Base-by-base conservation (phyloP, 2,888 invertebrate genomes). In the Xestia xanthographa region DNA sequence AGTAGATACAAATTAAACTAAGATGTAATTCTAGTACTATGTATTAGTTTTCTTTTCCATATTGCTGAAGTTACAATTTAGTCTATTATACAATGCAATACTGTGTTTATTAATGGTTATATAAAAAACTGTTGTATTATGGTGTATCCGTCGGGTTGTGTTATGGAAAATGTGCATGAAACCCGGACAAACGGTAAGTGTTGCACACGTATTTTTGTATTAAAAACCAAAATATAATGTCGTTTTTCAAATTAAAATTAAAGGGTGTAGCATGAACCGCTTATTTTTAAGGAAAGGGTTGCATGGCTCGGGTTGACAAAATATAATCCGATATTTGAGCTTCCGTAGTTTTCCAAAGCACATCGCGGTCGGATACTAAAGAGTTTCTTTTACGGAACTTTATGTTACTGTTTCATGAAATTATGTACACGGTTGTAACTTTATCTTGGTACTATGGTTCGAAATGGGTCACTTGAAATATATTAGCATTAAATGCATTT, bases 91-190 rank as follows among this genome's bases (percentile, higher is more conserved):
- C 73, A 90, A 91, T 90, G 89, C 86, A 91, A 92, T 90, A 91
- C 79, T 92, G 91, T 94, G 92, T 94, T 93, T 90, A 92, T 92
- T 92, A 89, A 91, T 92, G 91, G 90, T 90, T 88, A 90, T 87
- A 88, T 87, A 86, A 82, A 85, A 90, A 88, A 89, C 83, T 92
- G 89, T 92, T 93, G 91, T 94, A 93, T 90, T 91, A 91, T 92
- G 93, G 92, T 93, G 92, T 95, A 94, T 94, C 93, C 94, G 93
- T 90, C 92, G 92, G 94, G 92, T 90, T 94, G 95, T 96, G 95
- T 94, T 93, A 91, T 94, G 96, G 96, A 95, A 95, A 95, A 94
- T 94, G 88, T 91, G 95, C 95, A 95, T 95, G 95, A 87, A 84
- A 89, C 88, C 89, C 89, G 87, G 69, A 63, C 20, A 41, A 79